These are phyloP conservation scores for Acestrorhynchus altus DNA, from an alignment of 2,797 vertebrate species.

Conservation along the genomic window DNA sequence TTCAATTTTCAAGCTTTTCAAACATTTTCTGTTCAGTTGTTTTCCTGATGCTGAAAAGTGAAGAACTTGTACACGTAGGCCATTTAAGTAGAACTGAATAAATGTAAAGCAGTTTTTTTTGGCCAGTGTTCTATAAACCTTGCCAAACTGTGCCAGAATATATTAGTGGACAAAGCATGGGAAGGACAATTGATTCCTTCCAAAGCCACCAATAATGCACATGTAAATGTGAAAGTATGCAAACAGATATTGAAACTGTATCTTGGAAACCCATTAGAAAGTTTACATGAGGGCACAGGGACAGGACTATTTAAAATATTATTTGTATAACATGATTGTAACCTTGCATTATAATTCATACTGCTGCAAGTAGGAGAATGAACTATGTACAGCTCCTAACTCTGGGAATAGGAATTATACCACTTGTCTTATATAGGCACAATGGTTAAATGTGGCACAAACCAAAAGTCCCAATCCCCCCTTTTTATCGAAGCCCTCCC, in stretches of 20 bases:
- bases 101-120: not conserved
- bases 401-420: constrained; percentile 1
- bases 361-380: constrained; percentile 6
- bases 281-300: constrained; percentile 1
- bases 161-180: not conserved
- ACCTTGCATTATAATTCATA: constrained; percentile 29
- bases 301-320: not conserved
- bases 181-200: not conserved
- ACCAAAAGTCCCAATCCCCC: constrained; percentile 6
- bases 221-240: not conserved
- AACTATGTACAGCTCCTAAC: constrained; percentile 12
- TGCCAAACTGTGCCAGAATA: not conserved
- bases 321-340: constrained; percentile 35
- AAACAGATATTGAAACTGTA: not conserved
- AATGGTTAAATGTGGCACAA: constrained; percentile 60
- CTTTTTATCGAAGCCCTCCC: constrained; percentile 31
- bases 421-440: constrained; percentile 56
- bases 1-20: too few relatives aligned
- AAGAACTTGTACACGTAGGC: too few relatives aligned
- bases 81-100: too few relatives aligned
- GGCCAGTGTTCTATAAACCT: not conserved
- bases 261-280: not conserved
- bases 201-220: not conserved
- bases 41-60: too few relatives aligned
- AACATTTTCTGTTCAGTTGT: too few relatives aligned